Evolutionary conservation across 2,797 vertebrate genomes (phyloP).

Genomic region (Propithecus deckenii): DNA sequence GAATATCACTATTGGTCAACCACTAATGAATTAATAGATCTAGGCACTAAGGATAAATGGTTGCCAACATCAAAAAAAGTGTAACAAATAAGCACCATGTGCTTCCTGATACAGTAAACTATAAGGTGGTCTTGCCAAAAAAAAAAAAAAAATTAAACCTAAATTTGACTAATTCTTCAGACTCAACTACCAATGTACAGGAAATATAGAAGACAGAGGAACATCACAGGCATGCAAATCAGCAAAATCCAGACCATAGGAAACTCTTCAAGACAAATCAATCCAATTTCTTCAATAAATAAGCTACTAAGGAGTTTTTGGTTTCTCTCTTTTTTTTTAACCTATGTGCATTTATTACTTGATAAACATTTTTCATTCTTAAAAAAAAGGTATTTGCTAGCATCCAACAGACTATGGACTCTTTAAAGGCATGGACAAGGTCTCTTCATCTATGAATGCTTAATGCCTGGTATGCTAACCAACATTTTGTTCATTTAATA

Average conservation of each 20-base stretch:
- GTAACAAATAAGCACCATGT: not conserved
- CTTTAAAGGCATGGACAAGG: not conserved
- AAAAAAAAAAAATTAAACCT: not conserved
- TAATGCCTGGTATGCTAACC: not conserved
- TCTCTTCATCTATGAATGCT: not conserved
- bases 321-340: not conserved
- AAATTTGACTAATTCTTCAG: slow-evolving; percentile 11
- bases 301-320: not conserved
- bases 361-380: not conserved
- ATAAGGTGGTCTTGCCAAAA: not conserved
- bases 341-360: not conserved
- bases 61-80: not conserved
- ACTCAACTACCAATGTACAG: not conserved
- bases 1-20: not conserved
- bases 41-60: not conserved
- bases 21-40: not conserved
- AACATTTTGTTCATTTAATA: not conserved
- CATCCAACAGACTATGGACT: not conserved
- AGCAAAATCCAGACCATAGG: not conserved
- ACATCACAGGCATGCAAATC: not conserved
- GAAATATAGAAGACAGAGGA: not conserved
- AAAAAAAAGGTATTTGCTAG: not conserved
- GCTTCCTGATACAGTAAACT: not conserved
- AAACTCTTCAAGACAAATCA: not conserved
- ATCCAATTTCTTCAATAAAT: slow-evolving; percentile 20